Conservation (phyloP, 2,797 vertebrate species). For the Sebastolobus alascanus region DNA sequence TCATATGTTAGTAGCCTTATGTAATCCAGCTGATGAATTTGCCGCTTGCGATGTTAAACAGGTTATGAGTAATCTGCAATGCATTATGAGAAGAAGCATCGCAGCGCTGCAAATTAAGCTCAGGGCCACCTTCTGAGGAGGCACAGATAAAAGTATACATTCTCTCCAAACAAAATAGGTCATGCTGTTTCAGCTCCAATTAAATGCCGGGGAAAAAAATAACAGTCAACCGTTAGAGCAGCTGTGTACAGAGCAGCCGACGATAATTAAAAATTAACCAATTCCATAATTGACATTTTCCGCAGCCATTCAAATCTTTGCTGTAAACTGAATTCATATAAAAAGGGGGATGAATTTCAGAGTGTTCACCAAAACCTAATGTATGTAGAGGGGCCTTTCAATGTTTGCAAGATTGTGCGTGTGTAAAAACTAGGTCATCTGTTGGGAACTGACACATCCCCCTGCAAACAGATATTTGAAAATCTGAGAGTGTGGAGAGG, state of each 20-base stretch:
- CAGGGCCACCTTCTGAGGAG: constrained; percentile 83
- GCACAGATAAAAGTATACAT: constrained; percentile 78
- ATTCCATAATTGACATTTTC: constrained; percentile 80
- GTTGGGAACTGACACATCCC: constrained; percentile 85
- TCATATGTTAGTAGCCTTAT: constrained; percentile 47
- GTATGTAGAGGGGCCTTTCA: constrained; percentile 71
- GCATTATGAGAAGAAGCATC: constrained; percentile 58
- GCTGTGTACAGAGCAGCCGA: constrained; percentile 70
- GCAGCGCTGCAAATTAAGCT: constrained; percentile 74
- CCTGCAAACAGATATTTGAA: constrained; percentile 85
- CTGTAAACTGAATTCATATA: constrained; percentile 59
- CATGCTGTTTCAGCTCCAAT: constrained; percentile 87
- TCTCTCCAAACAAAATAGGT: constrained; percentile 86
- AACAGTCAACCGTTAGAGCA: constrained; percentile 75
- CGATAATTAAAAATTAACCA: constrained; percentile 84
- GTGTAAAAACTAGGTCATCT: constrained; percentile 86
- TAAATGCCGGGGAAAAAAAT: constrained; percentile 74
- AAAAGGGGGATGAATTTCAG: constrained; percentile 47
- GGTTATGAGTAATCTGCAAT: constrained; percentile 68
- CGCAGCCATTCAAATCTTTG: constrained; percentile 63
- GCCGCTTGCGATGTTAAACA: constrained; percentile 60
- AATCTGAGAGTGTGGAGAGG: constrained; percentile 78
- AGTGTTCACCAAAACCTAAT: constrained; percentile 63
- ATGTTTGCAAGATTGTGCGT: constrained; percentile 74
- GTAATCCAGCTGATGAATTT: constrained; percentile 69